Percentiles rank a stretch among this genome's conserved stretches.
These are phyloP conservation scores for Sclerodermus sp. DNA, from an alignment of 2,888 invertebrate species.

Conservation along the genomic window DNA sequence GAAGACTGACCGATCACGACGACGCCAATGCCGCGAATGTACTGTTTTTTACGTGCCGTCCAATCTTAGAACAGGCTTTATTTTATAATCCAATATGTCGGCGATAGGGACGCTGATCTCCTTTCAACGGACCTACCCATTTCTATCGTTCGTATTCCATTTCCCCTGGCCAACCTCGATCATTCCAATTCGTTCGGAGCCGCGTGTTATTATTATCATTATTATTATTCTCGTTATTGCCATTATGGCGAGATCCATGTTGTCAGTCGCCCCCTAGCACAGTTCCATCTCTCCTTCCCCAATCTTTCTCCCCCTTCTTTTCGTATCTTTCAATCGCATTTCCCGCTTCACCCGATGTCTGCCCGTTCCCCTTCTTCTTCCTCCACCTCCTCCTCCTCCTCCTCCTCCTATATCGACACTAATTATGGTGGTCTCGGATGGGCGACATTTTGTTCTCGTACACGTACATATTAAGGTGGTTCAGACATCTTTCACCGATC, in stretches of 20 bases:
- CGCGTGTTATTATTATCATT: constrained; percentile 38
- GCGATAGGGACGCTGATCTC: constrained; percentile 29
- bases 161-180: too few relatives aligned
- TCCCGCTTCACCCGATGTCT: constrained; percentile 32
- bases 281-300: constrained; percentile 27
- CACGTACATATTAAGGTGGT: constrained; percentile 43
- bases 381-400: constrained; percentile 2
- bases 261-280: constrained; percentile 41
- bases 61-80: constrained; percentile 31
- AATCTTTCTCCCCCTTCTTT: constrained; percentile 20
- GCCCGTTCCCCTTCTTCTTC: constrained; percentile 6
- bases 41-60: constrained; percentile 16
- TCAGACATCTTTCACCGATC: constrained; percentile 24
- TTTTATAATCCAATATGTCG: constrained; percentile 38
- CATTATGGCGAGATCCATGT: constrained; percentile 45
- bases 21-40: background rate
- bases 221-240: constrained; percentile 36
- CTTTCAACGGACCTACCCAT: constrained; percentile 2
- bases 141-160: too few relatives aligned
- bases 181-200: constrained; percentile 3
- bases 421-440: constrained; percentile 53
- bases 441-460: constrained; percentile 55
- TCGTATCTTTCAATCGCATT: constrained; percentile 36
- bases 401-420: constrained; percentile 26
- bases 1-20: too few relatives aligned